Base-by-base conservation (phyloP, 2,113 vertebrate genomes). In the Microtus montanus region DNA sequence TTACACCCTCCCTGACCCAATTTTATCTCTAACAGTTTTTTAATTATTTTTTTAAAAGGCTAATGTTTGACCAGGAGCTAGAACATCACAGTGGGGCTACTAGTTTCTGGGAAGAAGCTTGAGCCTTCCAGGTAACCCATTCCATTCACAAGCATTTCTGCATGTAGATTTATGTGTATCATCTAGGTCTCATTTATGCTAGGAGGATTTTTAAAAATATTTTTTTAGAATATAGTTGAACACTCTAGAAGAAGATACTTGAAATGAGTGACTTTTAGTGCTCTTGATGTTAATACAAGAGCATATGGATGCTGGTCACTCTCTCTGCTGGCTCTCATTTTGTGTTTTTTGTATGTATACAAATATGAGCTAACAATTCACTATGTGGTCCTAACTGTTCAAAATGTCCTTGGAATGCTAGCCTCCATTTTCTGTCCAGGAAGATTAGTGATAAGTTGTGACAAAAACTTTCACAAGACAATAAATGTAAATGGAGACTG, bases 361-460 rank as follows among this genome's bases (percentile, higher is more conserved):
- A 70, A 61, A 61, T 44, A 41, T 4, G n/a, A n/a, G 58, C 0
- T 12, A 26, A 90, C 58, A 93, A 13, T 61, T 35, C 8, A 71
- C 19, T 26, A 41, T 7, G 14, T 92, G 30, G 13, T 90, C 35
- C 70, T 54, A 94, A 95, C 44, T 58, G 17, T 58, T 41, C n/a
- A 52, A 80, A 82, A 38, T 19, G 5, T 54, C 64, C 28, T 78
- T 20, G 0, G 63, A 87, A 38, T 12, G 83, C 58, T 90, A 89
- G 77, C 49, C 82, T 95, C 58, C 5, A 74, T 89, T 91, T 75
- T 74, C n/a, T 92, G 30, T 52, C 47, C 28, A 93, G 7, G 41
- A 89, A 92, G 63, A 89, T 15, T 87, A 96, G 68, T 1, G 75
- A 75, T 41, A 92, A 89, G 33, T 13, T 90, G 17, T 61, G 87